Conservation (phyloP, 2,113 vertebrate genomes). For the Crypturellus undulatus region DNA sequence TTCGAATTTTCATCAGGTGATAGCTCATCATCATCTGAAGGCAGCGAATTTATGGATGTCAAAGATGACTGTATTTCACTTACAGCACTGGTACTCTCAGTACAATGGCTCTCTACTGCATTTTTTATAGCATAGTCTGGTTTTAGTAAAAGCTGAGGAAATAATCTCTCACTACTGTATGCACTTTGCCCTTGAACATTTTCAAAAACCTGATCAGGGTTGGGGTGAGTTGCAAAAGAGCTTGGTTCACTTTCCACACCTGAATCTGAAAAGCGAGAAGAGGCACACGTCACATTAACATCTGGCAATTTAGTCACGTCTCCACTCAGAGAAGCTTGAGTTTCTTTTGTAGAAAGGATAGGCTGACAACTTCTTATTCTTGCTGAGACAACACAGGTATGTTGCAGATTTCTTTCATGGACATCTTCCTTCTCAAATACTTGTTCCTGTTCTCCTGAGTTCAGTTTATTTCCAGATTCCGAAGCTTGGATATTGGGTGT, state of each 20-base stretch:
- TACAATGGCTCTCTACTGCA: constrained; percentile 81
- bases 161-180: constrained; percentile 77
- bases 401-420: constrained; percentile 52
- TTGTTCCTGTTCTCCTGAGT: constrained; percentile 60
- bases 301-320: constrained; percentile 86
- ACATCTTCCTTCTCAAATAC: constrained; percentile 72
- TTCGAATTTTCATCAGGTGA: constrained; percentile 87
- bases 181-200: constrained; percentile 67
- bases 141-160: constrained; percentile 82
- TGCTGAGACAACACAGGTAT: constrained; percentile 51
- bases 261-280: constrained; percentile 95
- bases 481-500: constrained; percentile 46
- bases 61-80: constrained; percentile 96
- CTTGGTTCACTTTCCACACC: constrained; percentile 96
- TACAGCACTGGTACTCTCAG: constrained; percentile 89
- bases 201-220: constrained; percentile 75
- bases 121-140: constrained; percentile 78
- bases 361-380: constrained; percentile 67
- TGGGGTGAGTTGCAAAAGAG: constrained; percentile 89
- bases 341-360: constrained; percentile 72
- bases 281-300: constrained; percentile 79
- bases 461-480: constrained; percentile 67
- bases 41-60: constrained; percentile 97
- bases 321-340: constrained; percentile 76
- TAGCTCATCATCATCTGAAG: constrained; percentile 91